Conservation (phyloP, 1,140 invertebrate species). For the Euura lappo region DNA sequence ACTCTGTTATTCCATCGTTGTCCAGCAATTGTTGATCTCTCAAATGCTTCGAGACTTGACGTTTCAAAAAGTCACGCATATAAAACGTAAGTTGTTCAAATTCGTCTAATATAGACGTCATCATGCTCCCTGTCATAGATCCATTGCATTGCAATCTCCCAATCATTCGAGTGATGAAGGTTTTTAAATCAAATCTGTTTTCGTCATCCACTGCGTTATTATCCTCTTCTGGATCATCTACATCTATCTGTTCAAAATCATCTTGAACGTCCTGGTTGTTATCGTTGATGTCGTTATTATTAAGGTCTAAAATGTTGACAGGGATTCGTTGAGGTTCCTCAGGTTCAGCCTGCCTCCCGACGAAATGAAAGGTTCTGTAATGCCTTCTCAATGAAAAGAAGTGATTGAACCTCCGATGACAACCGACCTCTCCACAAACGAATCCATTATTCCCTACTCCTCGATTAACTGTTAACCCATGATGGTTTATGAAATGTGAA, state of each 20-base stretch:
- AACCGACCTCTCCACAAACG: slow-evolving; percentile 20
- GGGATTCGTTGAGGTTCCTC: not conserved
- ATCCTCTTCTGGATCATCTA: not conserved
- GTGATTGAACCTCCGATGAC: slow-evolving; percentile 9
- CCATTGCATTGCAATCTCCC: slow-evolving; percentile 19
- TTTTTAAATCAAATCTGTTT: not conserved
- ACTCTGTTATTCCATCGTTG: slow-evolving; percentile 14
- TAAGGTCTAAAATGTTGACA: not conserved
- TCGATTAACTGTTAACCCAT: slow-evolving; percentile 18
- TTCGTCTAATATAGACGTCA: slow-evolving; percentile 19
- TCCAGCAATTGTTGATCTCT: slow-evolving; percentile 14
- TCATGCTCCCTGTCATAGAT: slow-evolving; percentile 21
- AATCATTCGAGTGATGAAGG: slow-evolving; percentile 24
- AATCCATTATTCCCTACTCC: slow-evolving; percentile 11
- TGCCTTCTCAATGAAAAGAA: slow-evolving; percentile 18
- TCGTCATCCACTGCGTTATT: not conserved
- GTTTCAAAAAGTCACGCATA: slow-evolving; percentile 12
- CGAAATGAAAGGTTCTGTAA: slow-evolving; percentile 13
- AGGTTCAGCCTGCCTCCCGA: not conserved
- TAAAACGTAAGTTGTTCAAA: slow-evolving; percentile 19
- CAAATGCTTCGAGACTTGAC: slow-evolving; percentile 17
- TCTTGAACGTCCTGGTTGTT: not conserved
- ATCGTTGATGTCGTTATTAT: not conserved
- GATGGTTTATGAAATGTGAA: not conserved
- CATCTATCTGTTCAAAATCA: not conserved